Conservation (phyloP, 2,113 vertebrate genomes). For the Nyctibius bracteatus region DNA sequence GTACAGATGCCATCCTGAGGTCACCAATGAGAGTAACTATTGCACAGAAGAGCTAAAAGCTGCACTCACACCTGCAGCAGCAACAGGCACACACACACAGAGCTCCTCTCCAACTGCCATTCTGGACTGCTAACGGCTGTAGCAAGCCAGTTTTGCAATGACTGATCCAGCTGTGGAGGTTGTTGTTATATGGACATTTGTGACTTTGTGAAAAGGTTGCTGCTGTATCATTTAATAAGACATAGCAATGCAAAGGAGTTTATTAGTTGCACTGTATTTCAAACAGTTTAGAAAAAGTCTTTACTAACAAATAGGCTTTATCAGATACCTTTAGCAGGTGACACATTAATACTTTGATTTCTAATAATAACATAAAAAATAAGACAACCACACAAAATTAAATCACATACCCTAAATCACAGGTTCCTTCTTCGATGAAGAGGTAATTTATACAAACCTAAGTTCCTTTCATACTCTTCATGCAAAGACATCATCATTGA, state of each 20-base stretch:
- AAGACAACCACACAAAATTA: neutral
- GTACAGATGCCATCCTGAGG: too few relatives aligned
- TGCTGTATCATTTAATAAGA: neutral
- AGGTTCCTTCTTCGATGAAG: neutral
- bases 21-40: rapidly evolving
- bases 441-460: neutral
- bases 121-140: neutral
- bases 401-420: neutral
- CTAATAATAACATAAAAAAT: neutral
- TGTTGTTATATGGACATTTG: neutral
- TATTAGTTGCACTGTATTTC: neutral
- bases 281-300: neutral
- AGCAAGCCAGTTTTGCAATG: neutral
- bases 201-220: neutral
- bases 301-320: neutral
- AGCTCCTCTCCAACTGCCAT: neutral
- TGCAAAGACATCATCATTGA: neutral
- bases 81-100: neutral
- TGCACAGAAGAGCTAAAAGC: neutral
- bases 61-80: neutral
- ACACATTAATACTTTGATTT: neutral
- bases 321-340: neutral
- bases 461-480: neutral
- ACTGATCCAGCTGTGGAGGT: neutral
- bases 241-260: neutral